A percentile compares a stretch with the other conserved stretches of the same genome.
phyloP scores from a whole-genome alignment of 1,140 invertebrate genomes.

The Hyphantria cunea region DNA sequence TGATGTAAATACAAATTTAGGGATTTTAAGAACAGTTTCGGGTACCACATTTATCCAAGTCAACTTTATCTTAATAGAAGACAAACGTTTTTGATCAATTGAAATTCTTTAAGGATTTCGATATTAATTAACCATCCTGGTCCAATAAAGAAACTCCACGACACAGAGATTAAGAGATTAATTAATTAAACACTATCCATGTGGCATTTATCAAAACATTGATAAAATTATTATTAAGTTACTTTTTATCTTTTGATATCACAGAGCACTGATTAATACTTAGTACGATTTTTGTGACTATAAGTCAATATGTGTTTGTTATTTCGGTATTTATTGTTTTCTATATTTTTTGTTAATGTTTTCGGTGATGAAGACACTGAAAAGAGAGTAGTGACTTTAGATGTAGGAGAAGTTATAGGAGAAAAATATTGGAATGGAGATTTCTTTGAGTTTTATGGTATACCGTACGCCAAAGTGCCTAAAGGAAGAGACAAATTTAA shows the following conservation, averaged over 20 bases:
- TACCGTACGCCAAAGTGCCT: conserved; percentile 63
- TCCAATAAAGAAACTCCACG: background rate
- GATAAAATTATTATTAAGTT: too few relatives aligned
- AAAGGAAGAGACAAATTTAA: conserved; percentile 62
- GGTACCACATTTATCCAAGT: too few relatives aligned
- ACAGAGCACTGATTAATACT: too few relatives aligned
- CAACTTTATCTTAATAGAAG: too few relatives aligned
- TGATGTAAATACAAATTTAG: too few relatives aligned
- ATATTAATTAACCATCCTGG: background rate
- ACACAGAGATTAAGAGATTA: background rate
- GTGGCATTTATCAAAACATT: too few relatives aligned
- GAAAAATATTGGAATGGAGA: conserved; percentile 70
- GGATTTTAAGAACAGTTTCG: too few relatives aligned
- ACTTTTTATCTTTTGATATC: too few relatives aligned
- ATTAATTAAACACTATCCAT: too few relatives aligned
- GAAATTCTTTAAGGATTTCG: background rate
- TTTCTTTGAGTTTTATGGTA: conserved; percentile 65
- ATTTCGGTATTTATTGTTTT: conserved; percentile 38
- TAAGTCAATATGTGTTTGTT: conserved; percentile 2
- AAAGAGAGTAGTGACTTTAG: conserved; percentile 45
- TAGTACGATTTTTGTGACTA: too few relatives aligned
- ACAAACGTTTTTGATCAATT: too few relatives aligned
- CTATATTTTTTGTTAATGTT: conserved; percentile 40
- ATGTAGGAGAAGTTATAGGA: conserved; percentile 50
- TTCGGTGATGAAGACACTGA: conserved; percentile 39